Evolutionary conservation across 2,888 invertebrate genomes (phyloP).

Genomic region (Heliconius ethilla): DNA sequence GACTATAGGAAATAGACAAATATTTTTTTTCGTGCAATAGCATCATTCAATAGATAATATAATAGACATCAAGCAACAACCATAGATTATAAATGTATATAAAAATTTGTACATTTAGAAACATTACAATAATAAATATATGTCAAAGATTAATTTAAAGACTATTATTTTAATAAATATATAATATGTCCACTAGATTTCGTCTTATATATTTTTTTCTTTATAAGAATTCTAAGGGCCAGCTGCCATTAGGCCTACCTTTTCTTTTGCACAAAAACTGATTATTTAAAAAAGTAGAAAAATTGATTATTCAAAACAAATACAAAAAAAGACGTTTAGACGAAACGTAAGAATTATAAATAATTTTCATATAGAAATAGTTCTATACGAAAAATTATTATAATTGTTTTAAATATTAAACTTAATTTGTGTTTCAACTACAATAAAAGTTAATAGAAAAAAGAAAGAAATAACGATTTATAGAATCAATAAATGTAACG

Average conservation of each 20-base stretch:
- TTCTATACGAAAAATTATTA: no score
- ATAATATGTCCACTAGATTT: not conserved
- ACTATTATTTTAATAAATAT: slow-evolving; percentile 8
- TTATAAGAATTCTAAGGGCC: not conserved
- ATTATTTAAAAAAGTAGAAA: not conserved
- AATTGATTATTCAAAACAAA: not conserved
- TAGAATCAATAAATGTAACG: not conserved
- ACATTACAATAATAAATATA: slow-evolving; percentile 33
- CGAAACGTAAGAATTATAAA: not conserved
- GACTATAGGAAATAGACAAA: slow-evolving; percentile 20
- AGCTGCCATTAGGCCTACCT: not conserved
- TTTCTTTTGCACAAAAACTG: slow-evolving; percentile 7
- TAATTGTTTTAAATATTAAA: no score
- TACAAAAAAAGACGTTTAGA: not conserved
- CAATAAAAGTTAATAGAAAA: not conserved
- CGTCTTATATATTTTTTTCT: not conserved
- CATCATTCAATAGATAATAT: slow-evolving; percentile 32
- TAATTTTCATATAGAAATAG: slow-evolving; percentile 13
- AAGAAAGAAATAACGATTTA: not conserved
- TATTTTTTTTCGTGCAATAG: slow-evolving; percentile 35
- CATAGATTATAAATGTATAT: slow-evolving; percentile 42
- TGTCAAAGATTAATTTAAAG: slow-evolving; percentile 20
- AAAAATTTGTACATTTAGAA: slow-evolving; percentile 45
- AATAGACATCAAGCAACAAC: slow-evolving; percentile 45
- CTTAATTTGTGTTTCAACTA: not conserved